Evolutionary conservation across 2,888 invertebrate genomes (phyloP).

Genomic region (Lucinisca nassula): DNA sequence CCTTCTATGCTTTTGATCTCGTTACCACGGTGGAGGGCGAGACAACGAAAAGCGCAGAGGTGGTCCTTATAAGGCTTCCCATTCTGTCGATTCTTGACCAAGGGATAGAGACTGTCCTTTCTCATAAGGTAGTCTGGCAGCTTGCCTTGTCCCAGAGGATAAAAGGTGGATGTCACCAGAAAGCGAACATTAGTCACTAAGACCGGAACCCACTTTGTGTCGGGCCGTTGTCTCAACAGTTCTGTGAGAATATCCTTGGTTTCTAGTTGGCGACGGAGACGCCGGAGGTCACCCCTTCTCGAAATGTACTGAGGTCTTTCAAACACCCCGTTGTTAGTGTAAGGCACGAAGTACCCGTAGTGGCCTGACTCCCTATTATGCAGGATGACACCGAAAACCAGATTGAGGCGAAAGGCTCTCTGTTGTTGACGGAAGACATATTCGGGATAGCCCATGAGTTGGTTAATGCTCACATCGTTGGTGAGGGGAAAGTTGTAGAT

Average conservation of each 20-base stretch:
- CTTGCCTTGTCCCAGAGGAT: conserved; percentile 35
- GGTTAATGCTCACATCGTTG: background rate
- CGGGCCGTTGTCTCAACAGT: background rate
- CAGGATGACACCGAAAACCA: conserved; percentile 21
- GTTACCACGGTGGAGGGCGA: conserved; percentile 35
- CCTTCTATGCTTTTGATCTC: conserved; percentile 31
- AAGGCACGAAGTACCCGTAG: conserved; percentile 13
- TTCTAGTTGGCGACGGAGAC: background rate
- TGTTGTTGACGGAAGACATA: conserved; percentile 1
- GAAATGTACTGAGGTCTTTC: conserved; percentile 24
- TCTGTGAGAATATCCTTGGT: background rate
- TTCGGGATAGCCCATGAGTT: background rate
- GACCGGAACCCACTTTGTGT: conserved; percentile 15
- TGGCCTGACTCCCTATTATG: background rate
- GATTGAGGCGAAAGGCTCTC: conserved; percentile 23
- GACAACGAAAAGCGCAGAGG: conserved; percentile 50
- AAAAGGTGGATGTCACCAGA: conserved; percentile 23
- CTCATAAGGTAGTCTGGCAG: conserved; percentile 37
- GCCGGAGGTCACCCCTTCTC: conserved; percentile 3
- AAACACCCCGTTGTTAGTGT: conserved; percentile 5
- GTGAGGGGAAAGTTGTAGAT: conserved; percentile 6
- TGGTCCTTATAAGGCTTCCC: conserved; percentile 36
- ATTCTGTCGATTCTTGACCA: conserved; percentile 42
- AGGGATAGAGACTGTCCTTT: conserved; percentile 32
- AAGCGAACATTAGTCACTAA: conserved; percentile 40